Evolutionary conservation across 2,113 vertebrate genomes (phyloP).

Genomic region (Cyphomyrus plagiostoma): DNA sequence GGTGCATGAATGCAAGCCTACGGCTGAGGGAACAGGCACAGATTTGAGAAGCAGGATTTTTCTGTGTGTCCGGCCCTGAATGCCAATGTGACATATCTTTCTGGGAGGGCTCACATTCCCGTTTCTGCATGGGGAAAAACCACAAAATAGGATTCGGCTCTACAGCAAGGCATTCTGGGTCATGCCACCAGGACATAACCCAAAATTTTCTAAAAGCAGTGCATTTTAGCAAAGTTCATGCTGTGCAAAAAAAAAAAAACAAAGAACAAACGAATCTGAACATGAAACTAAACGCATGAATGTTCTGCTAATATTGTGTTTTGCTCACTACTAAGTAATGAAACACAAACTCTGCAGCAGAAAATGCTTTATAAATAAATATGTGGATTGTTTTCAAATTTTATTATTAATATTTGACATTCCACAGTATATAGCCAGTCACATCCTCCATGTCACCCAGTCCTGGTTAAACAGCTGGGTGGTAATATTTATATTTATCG

Average conservation of each 20-base stretch:
- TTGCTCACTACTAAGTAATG: background rate
- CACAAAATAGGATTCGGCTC: background rate
- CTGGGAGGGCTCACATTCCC: background rate
- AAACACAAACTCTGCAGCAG: background rate
- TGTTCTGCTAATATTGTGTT: background rate
- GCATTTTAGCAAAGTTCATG: background rate
- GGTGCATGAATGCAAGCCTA: background rate
- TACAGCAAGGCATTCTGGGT: background rate
- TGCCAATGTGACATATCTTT: background rate
- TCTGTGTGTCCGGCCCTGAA: background rate
- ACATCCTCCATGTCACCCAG: background rate
- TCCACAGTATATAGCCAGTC: background rate
- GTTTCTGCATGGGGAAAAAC: background rate
- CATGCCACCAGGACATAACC: background rate
- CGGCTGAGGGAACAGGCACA: background rate
- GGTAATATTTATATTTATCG: background rate
- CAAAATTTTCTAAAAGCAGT: background rate
- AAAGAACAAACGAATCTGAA: background rate
- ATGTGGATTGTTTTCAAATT: background rate
- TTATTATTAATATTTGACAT: background rate
- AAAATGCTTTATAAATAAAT: background rate
- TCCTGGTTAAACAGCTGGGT: background rate
- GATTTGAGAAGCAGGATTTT: background rate
- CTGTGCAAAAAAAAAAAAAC: background rate
- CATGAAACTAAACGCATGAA: background rate